Conservation (phyloP, 2,888 invertebrate genomes). For the Drosophila yooni region DNA sequence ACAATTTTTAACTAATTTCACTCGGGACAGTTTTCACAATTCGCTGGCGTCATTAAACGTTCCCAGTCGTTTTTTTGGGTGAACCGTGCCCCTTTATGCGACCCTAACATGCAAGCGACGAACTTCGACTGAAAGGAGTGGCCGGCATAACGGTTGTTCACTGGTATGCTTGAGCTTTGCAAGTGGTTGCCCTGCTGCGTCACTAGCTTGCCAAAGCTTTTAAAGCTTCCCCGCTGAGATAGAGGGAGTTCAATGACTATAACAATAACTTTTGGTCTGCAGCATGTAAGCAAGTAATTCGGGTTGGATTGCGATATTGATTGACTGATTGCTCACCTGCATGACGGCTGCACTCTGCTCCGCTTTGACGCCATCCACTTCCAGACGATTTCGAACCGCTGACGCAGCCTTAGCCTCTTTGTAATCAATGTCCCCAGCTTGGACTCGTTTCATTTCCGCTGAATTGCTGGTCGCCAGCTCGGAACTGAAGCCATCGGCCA, state of each 20-base stretch:
- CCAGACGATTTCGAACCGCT: conserved; percentile 91
- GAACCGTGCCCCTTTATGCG: conserved; percentile 55
- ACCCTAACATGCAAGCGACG: conserved; percentile 70
- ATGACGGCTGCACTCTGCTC: conserved; percentile 93
- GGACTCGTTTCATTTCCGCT: conserved; percentile 90
- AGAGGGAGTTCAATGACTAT: conserved; percentile 31
- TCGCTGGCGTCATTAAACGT: conserved; percentile 53
- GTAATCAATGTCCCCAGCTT: conserved; percentile 93
- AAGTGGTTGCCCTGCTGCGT: conserved; percentile 23
- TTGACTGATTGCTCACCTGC: conserved; percentile 87
- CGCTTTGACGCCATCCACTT: conserved; percentile 93
- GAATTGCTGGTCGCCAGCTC: conserved; percentile 90
- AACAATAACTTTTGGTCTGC: background rate
- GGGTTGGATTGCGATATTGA: background rate
- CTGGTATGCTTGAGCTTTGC: conserved; percentile 39
- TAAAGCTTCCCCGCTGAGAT: conserved; percentile 31
- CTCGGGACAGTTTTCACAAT: conserved; percentile 32
- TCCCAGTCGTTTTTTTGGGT: background rate
- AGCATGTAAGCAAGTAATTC: conserved; percentile 26
- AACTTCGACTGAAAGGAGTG: conserved; percentile 74
- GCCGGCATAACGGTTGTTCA: conserved; percentile 39
- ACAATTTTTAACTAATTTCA: conserved; percentile 37
- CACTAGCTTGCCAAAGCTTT: conserved; percentile 26
- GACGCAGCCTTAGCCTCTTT: conserved; percentile 92
- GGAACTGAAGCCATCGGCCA: conserved; percentile 93